These are phyloP conservation scores for Motacilla tschutschensis DNA, from an alignment of 2,113 vertebrate genomes.

Conservation along the genomic window DNA sequence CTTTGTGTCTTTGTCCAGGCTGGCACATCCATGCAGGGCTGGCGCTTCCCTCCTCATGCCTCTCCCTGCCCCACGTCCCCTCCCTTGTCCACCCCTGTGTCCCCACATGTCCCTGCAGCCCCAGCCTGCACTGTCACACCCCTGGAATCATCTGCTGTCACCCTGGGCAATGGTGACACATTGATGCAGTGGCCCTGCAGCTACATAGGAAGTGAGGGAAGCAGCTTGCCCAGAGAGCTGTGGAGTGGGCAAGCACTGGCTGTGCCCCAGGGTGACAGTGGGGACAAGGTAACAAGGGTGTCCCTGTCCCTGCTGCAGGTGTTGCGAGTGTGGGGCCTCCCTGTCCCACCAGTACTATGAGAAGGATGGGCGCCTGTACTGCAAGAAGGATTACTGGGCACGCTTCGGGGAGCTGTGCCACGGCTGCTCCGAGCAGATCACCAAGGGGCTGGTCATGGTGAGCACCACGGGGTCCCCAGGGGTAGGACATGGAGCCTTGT, in stretches of 20 bases:
- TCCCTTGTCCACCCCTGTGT: not conserved
- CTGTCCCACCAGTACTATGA: constrained; percentile 98
- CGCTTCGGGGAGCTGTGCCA: constrained; percentile 93
- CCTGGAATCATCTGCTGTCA: not conserved
- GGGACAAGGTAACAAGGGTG: not conserved
- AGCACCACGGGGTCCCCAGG: not conserved
- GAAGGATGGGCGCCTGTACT: constrained; percentile 94
- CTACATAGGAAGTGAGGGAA: not conserved
- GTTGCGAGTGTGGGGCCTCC: constrained; percentile 88
- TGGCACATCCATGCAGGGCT: not conserved
- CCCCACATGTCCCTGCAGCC: rapidly evolving
- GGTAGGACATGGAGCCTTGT: no score
- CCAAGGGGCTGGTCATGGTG: constrained; percentile 97
- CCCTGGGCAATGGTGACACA: not conserved
- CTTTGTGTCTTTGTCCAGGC: not conserved
- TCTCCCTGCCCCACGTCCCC: not conserved
- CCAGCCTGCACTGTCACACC: not conserved
- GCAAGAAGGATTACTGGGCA: constrained; percentile 96
- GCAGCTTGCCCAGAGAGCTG: not conserved
- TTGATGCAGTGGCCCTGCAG: not conserved
- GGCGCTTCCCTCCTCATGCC: not conserved
- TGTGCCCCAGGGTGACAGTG: rapidly evolving
- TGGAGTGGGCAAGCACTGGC: not conserved
- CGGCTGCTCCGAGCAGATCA: constrained; percentile 92
- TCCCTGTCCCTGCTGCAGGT: constrained; percentile 67